Percentiles rank a stretch among this genome's conserved stretches.
Evolutionary conservation across 2,888 invertebrate genomes (phyloP).

Genomic region (Macrosiphum euphorbiae): DNA sequence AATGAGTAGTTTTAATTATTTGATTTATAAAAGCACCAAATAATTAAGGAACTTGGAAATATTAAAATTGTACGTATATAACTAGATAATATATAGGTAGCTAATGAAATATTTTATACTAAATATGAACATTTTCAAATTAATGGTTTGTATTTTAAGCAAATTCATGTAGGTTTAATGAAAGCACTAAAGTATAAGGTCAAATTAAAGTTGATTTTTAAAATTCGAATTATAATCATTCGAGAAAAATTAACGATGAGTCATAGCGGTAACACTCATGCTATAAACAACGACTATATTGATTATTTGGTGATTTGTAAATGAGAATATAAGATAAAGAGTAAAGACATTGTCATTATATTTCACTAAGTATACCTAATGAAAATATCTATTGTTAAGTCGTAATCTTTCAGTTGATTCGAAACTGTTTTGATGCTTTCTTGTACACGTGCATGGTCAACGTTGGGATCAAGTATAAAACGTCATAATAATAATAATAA

Average conservation of each 20-base stretch:
- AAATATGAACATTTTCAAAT: not conserved
- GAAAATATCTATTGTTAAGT: not conserved
- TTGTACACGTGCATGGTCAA: not conserved
- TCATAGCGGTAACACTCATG: not conserved
- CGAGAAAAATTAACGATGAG: not conserved
- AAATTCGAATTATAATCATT: not conserved
- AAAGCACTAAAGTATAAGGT: not conserved
- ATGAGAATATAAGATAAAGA: not conserved
- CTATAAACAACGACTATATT: not conserved
- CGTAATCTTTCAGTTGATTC: conserved; percentile 18
- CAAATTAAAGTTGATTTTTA: not conserved
- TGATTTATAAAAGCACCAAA: not conserved
- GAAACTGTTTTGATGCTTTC: not conserved
- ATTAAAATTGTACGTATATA: not conserved
- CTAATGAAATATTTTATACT: not conserved
- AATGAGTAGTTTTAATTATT: not conserved
- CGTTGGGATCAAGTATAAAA: conserved; percentile 46
- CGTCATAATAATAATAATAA: conserved; percentile 47
- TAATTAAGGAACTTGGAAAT: not conserved
- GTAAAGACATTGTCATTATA: not conserved
- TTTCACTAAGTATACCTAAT: not conserved
- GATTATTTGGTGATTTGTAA: not conserved
- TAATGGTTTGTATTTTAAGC: not conserved
- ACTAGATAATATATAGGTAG: not conserved
- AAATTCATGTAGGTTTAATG: not conserved